Evolutionary conservation across 2,113 vertebrate species (phyloP), one percentile per base, ranked within the genome.

Genomic region (Pseudorhombus dupliciocellatus): DNA sequence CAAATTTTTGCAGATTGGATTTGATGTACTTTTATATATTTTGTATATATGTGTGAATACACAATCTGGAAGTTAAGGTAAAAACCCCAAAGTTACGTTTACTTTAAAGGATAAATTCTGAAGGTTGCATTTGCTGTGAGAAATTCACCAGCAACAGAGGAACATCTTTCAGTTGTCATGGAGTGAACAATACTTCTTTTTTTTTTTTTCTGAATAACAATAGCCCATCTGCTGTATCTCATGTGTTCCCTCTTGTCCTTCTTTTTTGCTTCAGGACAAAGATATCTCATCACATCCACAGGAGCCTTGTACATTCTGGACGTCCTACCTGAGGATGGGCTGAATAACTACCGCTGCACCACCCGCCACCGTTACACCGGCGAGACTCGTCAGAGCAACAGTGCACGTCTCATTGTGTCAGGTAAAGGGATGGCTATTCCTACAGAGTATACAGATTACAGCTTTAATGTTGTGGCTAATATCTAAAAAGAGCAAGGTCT

Each of bases 291-390:
- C 93, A 96, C 97, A 93, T 96, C 97, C 94, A 97, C 95, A 71
- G 98, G 98, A 96, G 97, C 96, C 95, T 97, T 99, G 96, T 99
- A 98, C 93, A 98, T 99, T 94, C 92, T 96, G 95, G 98, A 99
- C 75, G 97, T 98, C 93, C 96, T 98, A 94, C 98, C 97, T 71
- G 98, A 99, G 89, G 98, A 99, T 58, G 98, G 97, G 61, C 91
- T 99, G 92, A 98, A 98, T 90, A 99, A 98, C 92, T 99, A 99
- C 85, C 96, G 98, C 91, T 99, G 98, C 78, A 94, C 96, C 87
- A 99, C 97, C 7, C 95, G 96, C 84, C 98, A 99, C 87, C 95
- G 95, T 83, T 99, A 98, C 93, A 99, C 98, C 0, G 96, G 96
- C 34, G 98, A 99, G 93, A 98, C 97, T 0, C 92, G 98, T 18